These are phyloP conservation scores for Plutomurus gul DNA, from an alignment of 1,140 invertebrate species.

Conservation along the genomic window DNA sequence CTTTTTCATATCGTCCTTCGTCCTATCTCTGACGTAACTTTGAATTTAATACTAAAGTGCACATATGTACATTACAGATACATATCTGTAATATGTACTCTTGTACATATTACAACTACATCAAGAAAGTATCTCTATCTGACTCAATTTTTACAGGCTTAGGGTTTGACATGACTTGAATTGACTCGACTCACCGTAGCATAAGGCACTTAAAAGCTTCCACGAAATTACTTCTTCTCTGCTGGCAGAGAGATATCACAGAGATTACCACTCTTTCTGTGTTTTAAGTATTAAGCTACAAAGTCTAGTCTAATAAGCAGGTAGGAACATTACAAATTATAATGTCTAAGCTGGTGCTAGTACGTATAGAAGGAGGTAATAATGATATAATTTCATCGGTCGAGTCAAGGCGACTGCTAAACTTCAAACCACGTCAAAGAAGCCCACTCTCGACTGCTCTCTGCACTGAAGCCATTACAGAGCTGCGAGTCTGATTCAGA, in stretches of 20 bases:
- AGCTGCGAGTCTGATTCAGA: conserved; percentile 26
- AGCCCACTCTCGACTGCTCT: background rate
- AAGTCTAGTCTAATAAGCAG: background rate
- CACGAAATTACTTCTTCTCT: conserved; percentile 32
- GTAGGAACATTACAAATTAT: conserved; percentile 9
- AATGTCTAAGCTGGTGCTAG: conserved; percentile 12
- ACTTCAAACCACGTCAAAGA: background rate
- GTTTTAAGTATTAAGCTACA: conserved; percentile 19
- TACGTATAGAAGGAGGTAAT: conserved; percentile 14
- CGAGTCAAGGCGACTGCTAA: conserved; percentile 17
- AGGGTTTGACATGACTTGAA: background rate
- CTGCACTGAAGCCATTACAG: conserved; percentile 13
- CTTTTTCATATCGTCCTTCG: background rate
- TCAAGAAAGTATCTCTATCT: background rate
- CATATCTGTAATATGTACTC: background rate
- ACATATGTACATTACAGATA: background rate
- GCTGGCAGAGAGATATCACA: conserved; percentile 16
- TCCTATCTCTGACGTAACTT: background rate
- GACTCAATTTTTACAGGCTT: background rate
- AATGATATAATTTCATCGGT: conserved; percentile 28
- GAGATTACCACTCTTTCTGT: background rate
- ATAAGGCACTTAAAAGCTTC: conserved; percentile 26
- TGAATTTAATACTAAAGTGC: background rate
- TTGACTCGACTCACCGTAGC: conserved; percentile 7
- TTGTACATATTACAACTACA: background rate